These are phyloP conservation scores for Aelia acuminata DNA, from an alignment of 2,888 invertebrate species.

Conservation along the genomic window DNA sequence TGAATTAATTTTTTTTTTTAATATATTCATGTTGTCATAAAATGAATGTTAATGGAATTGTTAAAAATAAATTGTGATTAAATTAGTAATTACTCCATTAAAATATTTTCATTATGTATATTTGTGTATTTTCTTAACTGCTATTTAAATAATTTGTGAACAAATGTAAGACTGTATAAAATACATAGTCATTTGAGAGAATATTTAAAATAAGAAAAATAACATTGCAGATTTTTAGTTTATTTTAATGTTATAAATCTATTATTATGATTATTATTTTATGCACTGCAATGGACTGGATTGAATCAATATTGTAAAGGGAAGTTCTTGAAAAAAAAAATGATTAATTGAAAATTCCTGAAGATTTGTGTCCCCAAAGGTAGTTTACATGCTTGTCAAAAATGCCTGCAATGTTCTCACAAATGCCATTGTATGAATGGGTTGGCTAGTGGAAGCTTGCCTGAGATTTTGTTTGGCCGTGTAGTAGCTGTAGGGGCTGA, in stretches of 20 bases:
- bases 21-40: neutral
- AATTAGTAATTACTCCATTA: neutral
- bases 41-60: slow-evolving; percentile 2
- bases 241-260: neutral
- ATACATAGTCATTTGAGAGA: neutral
- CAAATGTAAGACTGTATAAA: neutral
- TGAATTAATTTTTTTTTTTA: neutral
- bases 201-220: neutral
- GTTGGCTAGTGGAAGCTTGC: too few species aligned
- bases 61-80: neutral
- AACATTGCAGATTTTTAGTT: neutral
- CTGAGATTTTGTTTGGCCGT: too few species aligned
- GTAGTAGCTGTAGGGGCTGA: too few species aligned
- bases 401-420: too few species aligned
- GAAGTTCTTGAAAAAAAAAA: neutral
- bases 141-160: neutral
- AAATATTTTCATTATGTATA: neutral
- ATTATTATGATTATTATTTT: neutral
- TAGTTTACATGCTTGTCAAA: too few species aligned
- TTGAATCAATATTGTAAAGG: neutral
- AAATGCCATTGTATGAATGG: too few species aligned
- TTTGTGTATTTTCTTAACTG: neutral
- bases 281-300: neutral
- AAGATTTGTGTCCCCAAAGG: neutral
- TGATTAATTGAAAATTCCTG: neutral